A percentile compares a stretch with the other conserved stretches of the same genome.
phyloP scores from a whole-genome alignment of 2,888 invertebrate genomes.

The Apamea epomidion region DNA sequence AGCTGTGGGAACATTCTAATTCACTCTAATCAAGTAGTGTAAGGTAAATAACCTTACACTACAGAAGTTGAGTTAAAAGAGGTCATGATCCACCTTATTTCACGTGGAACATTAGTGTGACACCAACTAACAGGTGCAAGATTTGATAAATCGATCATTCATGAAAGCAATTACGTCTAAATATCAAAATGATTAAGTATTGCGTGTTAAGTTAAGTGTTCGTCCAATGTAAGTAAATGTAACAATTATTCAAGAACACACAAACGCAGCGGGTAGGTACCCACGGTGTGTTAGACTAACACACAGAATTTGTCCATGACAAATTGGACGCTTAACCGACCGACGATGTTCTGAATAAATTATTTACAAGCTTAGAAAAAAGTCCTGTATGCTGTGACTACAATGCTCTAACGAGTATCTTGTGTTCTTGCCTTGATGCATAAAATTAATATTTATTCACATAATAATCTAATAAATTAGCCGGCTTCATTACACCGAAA shows the following conservation, averaged over 20 bases:
- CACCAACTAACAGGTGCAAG: conserved; percentile 39
- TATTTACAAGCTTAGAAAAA: conserved; percentile 77
- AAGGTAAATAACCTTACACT: not conserved
- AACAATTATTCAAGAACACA: conserved; percentile 71
- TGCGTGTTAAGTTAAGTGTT: conserved; percentile 53
- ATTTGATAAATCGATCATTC: conserved; percentile 59
- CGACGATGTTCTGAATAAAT: conserved; percentile 81
- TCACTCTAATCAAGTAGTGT: conserved; percentile 15
- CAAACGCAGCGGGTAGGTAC: conserved; percentile 67
- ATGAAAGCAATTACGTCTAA: conserved; percentile 61
- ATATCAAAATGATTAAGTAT: conserved; percentile 65
- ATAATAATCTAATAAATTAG: conserved; percentile 51
- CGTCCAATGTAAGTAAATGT: conserved; percentile 65
- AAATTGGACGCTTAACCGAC: conserved; percentile 81
- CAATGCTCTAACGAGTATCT: conserved; percentile 51
- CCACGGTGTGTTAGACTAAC: conserved; percentile 75
- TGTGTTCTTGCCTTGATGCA: conserved; percentile 51
- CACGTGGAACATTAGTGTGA: conserved; percentile 35
- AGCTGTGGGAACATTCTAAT: too few relatives aligned
- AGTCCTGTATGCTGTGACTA: conserved; percentile 61
- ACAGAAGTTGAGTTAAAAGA: conserved; percentile 15
- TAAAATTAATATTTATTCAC: conserved; percentile 53
- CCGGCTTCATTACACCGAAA: conserved; percentile 38
- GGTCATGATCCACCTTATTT: conserved; percentile 24
- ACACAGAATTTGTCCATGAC: conserved; percentile 83